A percentile compares a stretch with the other conserved stretches of the same genome.
These are phyloP conservation scores for Dichetophora obliterata DNA, from an alignment of 2,888 invertebrate genomes.

Conservation along the genomic window DNA sequence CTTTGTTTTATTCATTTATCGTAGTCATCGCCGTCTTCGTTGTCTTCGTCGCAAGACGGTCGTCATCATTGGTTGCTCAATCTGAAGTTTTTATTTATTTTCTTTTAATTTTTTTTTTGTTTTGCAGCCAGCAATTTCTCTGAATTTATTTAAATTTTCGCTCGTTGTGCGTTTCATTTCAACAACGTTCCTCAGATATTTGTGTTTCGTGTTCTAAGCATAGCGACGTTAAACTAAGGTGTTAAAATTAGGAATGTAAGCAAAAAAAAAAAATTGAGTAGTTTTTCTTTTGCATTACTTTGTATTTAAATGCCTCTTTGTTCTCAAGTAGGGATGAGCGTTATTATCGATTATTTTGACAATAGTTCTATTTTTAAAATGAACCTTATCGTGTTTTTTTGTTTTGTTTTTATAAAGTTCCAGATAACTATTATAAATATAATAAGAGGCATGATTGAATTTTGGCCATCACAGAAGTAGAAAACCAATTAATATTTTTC, in stretches of 20 bases:
- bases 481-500: no score
- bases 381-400: no score
- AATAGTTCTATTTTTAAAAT: not conserved
- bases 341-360: not conserved
- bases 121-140: constrained; percentile 3
- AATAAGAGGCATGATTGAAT: no score
- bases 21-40: no score
- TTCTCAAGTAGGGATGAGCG: not conserved
- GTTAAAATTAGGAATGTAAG: not conserved
- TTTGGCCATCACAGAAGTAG: no score
- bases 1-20: not conserved
- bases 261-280: not conserved
- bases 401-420: no score
- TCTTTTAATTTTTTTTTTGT: no score
- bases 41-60: not conserved
- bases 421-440: no score
- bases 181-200: not conserved
- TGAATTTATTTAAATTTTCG: constrained; percentile 1
- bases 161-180: not conserved
- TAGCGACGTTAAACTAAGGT: not conserved
- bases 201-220: not conserved
- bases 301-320: not conserved
- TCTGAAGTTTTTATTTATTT: not conserved
- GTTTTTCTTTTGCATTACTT: not conserved
- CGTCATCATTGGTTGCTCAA: not conserved